phyloP scores from a whole-genome alignment of 2,888 invertebrate genomes.

The Chesias legatella region DNA sequence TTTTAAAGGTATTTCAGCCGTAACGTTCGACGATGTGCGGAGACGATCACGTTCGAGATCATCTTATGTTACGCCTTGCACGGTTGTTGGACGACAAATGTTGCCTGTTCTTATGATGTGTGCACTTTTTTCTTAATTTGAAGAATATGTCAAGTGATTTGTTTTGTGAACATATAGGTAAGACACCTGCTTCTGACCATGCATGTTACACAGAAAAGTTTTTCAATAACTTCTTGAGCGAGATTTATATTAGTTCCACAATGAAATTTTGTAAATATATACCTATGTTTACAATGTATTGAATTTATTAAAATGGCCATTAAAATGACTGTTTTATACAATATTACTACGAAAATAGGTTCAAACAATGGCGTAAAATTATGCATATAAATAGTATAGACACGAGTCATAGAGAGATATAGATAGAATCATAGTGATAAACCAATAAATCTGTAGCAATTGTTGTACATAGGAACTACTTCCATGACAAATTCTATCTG shows the following conservation, averaged over 20 bases:
- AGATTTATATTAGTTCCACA: not conserved
- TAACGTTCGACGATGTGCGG: conserved; percentile 30
- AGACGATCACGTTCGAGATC: conserved; percentile 28
- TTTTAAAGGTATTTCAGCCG: conserved; percentile 33
- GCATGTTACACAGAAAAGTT: conserved; percentile 57
- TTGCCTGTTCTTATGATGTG: conserved; percentile 68
- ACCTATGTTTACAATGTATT: too few species aligned
- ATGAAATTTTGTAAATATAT: too few species aligned
- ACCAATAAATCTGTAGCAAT: conserved; percentile 24
- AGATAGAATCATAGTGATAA: too few species aligned
- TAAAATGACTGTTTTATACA: conserved; percentile 9
- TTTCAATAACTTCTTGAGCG: not conserved
- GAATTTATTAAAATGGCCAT: not conserved
- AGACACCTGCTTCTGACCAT: conserved; percentile 49
- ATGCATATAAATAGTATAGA: too few species aligned
- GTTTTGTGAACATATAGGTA: conserved; percentile 23
- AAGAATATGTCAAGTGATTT: conserved; percentile 14
- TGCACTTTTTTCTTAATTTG: conserved; percentile 52
- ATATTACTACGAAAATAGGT: not conserved
- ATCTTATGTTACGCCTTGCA: conserved; percentile 46
- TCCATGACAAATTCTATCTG: conserved; percentile 30
- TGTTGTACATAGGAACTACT: conserved; percentile 34
- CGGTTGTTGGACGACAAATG: conserved; percentile 65
- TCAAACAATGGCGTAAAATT: too few species aligned
- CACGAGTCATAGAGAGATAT: too few species aligned